Base-by-base conservation (phyloP, 2,888 invertebrate species). In the Drosophila sordidula region DNA sequence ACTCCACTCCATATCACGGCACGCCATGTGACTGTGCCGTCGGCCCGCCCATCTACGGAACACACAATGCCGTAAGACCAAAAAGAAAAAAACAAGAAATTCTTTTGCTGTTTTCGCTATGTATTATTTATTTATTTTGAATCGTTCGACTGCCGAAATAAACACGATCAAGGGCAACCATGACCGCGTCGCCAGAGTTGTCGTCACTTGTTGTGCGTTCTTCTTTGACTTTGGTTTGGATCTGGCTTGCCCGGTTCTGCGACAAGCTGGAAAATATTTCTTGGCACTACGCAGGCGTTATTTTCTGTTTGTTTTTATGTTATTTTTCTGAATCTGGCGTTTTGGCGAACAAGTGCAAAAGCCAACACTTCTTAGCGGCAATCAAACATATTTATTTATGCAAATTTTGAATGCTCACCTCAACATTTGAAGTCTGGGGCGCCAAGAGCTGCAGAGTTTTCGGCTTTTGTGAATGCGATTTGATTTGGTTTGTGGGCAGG, bases 81-180 rank as follows among this genome's bases (percentile, higher is more conserved):
- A 87, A 70, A 51, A 18, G 18, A 59, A 42, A 67, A 70, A 66
- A 67, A 61, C 59, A 67, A 80, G 73, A 75, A 82, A 82, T 83
- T 87, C 82, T 83, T 87, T 63, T 47, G 66, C 77, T 76, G 64
- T 32, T 56, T 70, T 75, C 63, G 63, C 41, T 57, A 55, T 56
- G 42, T 54, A 57, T 64, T 64, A 55, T 70, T 66, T 73, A 67
- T 82, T 73, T 81, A 72, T 71, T 75, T 79, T 66, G 81, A 72
- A 63, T 74, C 55, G 72, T 67, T 73, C 68, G 78, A 75, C 78
- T 66, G 77, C 85, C 87, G 81, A 86, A 89, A 88, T 80, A 87
- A 89, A 84, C 75, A 87, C 77, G 85, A 80, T 80, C 85, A 89
- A 85, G 89, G 84, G 78, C 70, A 87, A 76, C 69, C 52, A 68